Evolutionary conservation across 2,888 invertebrate species (phyloP), one percentile per base, ranked within the genome.

Genomic region (Hirtodrosophila trivittata): DNA sequence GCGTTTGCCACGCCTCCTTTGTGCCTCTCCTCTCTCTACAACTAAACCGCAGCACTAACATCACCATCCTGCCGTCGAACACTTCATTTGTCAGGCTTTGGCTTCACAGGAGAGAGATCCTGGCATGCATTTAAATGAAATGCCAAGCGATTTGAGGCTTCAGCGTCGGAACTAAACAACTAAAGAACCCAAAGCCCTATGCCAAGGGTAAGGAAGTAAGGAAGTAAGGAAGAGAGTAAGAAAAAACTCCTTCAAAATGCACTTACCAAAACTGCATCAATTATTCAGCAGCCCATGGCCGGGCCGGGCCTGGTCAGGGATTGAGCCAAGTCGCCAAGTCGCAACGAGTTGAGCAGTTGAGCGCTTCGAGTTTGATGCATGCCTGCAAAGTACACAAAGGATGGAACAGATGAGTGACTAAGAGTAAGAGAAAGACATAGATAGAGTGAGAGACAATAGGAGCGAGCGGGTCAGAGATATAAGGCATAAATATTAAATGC

Each of bases 241-340:
- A 25, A 49, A 59, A 65, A 62, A 69, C 70, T 74, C 74, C 77
- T 66, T 83, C 62, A 74, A 81, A 86, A 81, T 81, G 82, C 80
- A 86, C 85, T 81, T 86, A 81, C 80, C 80, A 77, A 86, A 81
- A 81, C 87, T 81, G 87, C 87, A 81, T 86, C 87, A 84, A 81
- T 81, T 86, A 81, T 81, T 81, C 87, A 81, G 62, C 80, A 81
- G 86, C 66, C 83, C 71, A 69, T 69, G 85, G 83, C 78, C 75
- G 63, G 52, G 68, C 64, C 51, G 3, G 81, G 72, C 58, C 77
- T 80, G 84, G 84, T 86, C 86, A 86, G 86, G 77, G 84, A 80
- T 78, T 66, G 69, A 64, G 77, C 54, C 77, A 84, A 80, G 80
- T 80, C 77, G 81, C 81, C 81, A 80, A 75, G 71, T 84, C 62